Evolutionary conservation across 2,888 invertebrate species (phyloP).

Genomic region (Hyalella azteca): DNA sequence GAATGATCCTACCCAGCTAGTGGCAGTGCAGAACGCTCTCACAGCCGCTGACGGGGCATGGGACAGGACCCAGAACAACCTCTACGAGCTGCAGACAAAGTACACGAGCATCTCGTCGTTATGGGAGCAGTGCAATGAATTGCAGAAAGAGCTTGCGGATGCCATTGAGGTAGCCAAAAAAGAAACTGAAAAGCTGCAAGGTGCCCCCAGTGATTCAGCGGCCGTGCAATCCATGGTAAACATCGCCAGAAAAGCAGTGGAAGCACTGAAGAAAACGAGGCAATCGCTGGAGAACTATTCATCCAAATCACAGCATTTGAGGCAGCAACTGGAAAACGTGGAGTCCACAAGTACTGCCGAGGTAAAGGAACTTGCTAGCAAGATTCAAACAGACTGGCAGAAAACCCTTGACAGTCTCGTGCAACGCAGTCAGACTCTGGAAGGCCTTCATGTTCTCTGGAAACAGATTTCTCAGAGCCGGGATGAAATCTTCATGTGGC

Average conservation of each 20-base stretch:
- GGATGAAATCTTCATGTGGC: conserved; percentile 82
- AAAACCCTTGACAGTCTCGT: conserved; percentile 69
- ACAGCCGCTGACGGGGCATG: conserved; percentile 74
- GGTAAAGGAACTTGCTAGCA: conserved; percentile 62
- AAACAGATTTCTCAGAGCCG: conserved; percentile 87
- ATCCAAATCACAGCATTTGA: conserved; percentile 74
- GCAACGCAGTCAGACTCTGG: conserved; percentile 78
- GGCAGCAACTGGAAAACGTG: conserved; percentile 74
- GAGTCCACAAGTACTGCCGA: conserved; percentile 70
- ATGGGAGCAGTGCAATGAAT: conserved; percentile 77
- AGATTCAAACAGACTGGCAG: conserved; percentile 60
- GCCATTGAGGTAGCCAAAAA: conserved; percentile 75
- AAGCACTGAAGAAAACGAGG: conserved; percentile 77
- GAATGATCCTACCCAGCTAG: conserved; percentile 80
- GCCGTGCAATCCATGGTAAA: conserved; percentile 56
- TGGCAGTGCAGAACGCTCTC: conserved; percentile 79
- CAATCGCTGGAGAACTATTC: conserved; percentile 78
- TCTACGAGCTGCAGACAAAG: conserved; percentile 76
- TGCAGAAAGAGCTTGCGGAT: conserved; percentile 73
- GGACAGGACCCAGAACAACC: conserved; percentile 77
- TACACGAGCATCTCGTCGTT: conserved; percentile 76
- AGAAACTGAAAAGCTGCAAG: conserved; percentile 70
- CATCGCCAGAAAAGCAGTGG: conserved; percentile 74
- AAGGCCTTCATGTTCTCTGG: conserved; percentile 91
- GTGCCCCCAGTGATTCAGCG: conserved; percentile 60